phyloP scores from a whole-genome alignment of 2,113 vertebrate genomes.

The Regulus satrapa region DNA sequence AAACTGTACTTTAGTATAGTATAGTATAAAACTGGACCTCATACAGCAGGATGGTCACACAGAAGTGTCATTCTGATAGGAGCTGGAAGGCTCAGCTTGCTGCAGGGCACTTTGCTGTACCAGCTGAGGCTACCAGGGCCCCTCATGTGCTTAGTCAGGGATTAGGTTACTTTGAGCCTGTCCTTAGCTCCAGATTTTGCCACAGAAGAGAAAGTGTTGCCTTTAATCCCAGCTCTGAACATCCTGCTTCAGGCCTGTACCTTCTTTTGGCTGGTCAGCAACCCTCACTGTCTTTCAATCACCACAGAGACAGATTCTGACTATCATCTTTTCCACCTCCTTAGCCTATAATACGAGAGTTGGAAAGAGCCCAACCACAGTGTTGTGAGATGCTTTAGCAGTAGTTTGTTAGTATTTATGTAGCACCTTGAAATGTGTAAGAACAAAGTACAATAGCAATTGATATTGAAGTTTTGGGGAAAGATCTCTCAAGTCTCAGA shows the following conservation, averaged over 20 bases:
- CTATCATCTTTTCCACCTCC: neutral
- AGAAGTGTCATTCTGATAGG: neutral
- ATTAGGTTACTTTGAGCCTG: neutral
- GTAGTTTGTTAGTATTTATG: neutral
- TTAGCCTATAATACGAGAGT: neutral
- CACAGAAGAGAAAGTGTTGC: neutral
- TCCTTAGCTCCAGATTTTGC: neutral
- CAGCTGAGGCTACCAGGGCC: neutral
- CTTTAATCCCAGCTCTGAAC: neutral
- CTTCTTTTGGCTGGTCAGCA: neutral
- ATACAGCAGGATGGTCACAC: neutral
- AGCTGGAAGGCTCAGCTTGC: neutral
- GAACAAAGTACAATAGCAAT: neutral
- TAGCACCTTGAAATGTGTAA: neutral
- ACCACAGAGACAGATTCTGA: neutral
- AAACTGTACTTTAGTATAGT: too few species aligned
- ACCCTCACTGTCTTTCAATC: neutral
- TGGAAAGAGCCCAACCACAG: fast-evolving
- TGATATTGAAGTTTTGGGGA: neutral
- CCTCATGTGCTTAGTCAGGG: neutral
- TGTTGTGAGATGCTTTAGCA: neutral
- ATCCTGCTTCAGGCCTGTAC: neutral
- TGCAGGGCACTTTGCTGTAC: neutral
- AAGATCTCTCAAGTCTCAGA: neutral
- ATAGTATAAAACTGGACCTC: neutral